Evolutionary conservation across 2,888 invertebrate species (phyloP).

Genomic region (Cryptocephalus moraei): DNA sequence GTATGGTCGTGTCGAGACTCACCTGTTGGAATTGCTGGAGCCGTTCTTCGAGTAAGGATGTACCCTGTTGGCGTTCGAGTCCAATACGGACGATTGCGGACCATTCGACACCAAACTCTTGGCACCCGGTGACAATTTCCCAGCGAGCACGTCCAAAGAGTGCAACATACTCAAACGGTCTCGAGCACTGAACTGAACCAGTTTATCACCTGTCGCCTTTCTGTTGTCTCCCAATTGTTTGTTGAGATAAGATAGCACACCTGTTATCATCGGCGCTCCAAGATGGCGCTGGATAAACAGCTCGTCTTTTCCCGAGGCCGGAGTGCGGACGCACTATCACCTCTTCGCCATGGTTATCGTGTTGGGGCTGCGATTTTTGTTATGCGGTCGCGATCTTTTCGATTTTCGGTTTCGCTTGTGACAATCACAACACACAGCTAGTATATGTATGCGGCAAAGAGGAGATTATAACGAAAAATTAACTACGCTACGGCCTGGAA

Average conservation of each 20-base stretch:
- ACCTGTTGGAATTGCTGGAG: slow-evolving; percentile 21
- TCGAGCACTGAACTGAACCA: slow-evolving; percentile 25
- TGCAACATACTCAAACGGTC: slow-evolving; percentile 59
- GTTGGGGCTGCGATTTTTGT: too few species aligned
- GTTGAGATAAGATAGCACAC: slow-evolving; percentile 25
- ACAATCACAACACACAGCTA: slow-evolving; percentile 13
- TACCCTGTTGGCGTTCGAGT: slow-evolving; percentile 60
- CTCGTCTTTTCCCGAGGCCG: slow-evolving; percentile 10
- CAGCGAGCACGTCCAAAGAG: slow-evolving; percentile 79
- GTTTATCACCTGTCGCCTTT: slow-evolving; percentile 20
- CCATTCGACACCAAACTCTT: slow-evolving; percentile 18
- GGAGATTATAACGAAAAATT: slow-evolving; percentile 15
- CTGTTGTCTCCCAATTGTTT: slow-evolving; percentile 1
- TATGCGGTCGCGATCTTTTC: too few species aligned
- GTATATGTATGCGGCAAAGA: slow-evolving; percentile 13
- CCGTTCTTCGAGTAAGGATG: slow-evolving; percentile 44
- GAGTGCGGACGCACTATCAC: slow-evolving; percentile 10
- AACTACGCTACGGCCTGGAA: slow-evolving; percentile 22
- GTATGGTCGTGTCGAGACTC: slow-evolving; percentile 10
- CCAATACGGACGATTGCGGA: slow-evolving; percentile 41
- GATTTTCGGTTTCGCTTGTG: not conserved
- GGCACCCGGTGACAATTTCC: slow-evolving; percentile 79
- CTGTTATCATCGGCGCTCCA: slow-evolving; percentile 21
- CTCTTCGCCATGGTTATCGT: slow-evolving; percentile 2
- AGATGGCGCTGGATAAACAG: slow-evolving; percentile 5